Base-by-base conservation (phyloP, 2,797 vertebrate species). In the Myotis planiceps region DNA sequence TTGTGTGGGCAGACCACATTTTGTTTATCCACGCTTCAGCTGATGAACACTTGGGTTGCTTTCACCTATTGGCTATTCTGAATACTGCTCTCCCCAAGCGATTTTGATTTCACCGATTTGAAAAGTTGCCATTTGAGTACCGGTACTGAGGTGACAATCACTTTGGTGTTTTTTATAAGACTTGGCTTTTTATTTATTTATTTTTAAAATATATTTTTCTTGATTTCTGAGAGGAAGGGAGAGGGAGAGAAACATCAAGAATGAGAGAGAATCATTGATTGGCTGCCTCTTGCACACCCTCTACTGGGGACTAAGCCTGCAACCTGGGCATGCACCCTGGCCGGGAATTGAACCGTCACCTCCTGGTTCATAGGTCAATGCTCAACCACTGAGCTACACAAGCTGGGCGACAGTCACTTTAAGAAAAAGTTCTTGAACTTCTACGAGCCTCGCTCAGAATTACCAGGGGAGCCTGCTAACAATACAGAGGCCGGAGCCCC, bases 381-480 rank as follows among this genome's bases (percentile, higher is more conserved):
- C 58, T 60, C 58, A 60, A 29, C 27, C 58, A 60, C 58, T 15
- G 58, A 60, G 58, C 58, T 5, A 60, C 13, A 29, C 58, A 13
- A 60, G 58, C 58, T 5, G 1, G 5, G 58, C 25, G 5, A 60
- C 2, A 60, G 27, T 60, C 12, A 60, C 58, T 60, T 29, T 60
- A 60, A 60, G 58, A 60, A 74, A 49, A 19, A 60, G 27, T 60
- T 65, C 88, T 74, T 53, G 13, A 60, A 76, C 25, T 13, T 82
- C 29, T 19, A 27, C 0, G 0, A 3, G 25, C 12, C 45, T 69
- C 14, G 0, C 3, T 81, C 39, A 34, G 34, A 72, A 53, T 37
- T 18, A 47, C 37, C 51, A 13, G 27, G 37, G 12, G 18, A 66
- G 47, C 29, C 42, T 5, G 2, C 53, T 63, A 37, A 45, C 90